Evolutionary conservation across 2,888 invertebrate genomes (phyloP), one percentile per base, ranked within the genome.

Genomic region (Synanthedon formicaeformis): DNA sequence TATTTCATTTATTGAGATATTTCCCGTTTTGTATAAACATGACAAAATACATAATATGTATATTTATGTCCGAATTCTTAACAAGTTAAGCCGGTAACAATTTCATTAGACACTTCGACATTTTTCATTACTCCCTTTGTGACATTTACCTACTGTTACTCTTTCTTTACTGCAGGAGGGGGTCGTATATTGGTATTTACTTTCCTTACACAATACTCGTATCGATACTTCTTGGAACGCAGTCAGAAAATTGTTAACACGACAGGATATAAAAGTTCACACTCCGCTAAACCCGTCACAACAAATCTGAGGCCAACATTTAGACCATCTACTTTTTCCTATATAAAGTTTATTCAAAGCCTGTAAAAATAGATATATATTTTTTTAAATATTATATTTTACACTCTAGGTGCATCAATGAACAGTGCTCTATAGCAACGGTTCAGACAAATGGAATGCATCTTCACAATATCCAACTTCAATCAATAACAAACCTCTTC

Each of bases 51-150:
- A 82, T 16, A 16, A 16, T 16, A 16, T n/a, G 2, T 16, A 16
- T 49, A 83, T 79, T 73, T 80, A 69, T 76, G 78, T 76, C 78
- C 78, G 73, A 76, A 74, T 73, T 75, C 67, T 74, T 79, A 73
- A 78, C 78, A 77, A 80, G 78, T 78, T 81, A 83, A 73, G 10
- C 75, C 78, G 82, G 85, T 85, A 86, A 86, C 85, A 81, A 84
- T 81, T 81, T 34, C 78, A 81, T 78, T 74, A 23, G 80, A 80
- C 73, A 71, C 78, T 10, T 75, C 75, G 74, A 78, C 73, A 78
- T 75, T 10, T 34, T 73, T 72, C 62, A 73, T 75, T 78, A 81
- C 79, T 81, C 81, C 81, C 78, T 82, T 81, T 83, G 82, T 81
- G 82, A 83, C 82, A 73, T 78, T 75, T 69, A 69, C 67, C 72